Percentiles rank a stretch among this genome's conserved stretches.
Conservation (phyloP, 2,888 invertebrate species). For the Hyles lineata region DNA sequence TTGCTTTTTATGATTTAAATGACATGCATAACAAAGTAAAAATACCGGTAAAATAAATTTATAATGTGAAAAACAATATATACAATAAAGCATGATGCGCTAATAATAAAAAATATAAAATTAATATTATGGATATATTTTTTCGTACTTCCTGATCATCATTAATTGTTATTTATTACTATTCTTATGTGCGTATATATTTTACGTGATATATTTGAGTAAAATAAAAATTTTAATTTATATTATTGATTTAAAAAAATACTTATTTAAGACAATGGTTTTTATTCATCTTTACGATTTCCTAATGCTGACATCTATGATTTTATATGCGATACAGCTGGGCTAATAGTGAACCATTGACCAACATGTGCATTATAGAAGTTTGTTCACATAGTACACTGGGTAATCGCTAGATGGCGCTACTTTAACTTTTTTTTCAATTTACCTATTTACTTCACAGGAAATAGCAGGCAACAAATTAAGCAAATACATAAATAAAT, state of each 20-base stretch:
- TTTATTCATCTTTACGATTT: too few relatives aligned
- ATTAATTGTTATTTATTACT: too few relatives aligned
- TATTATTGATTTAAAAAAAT: too few relatives aligned
- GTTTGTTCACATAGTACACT: conserved; percentile 35
- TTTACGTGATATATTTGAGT: background rate
- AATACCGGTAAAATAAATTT: too few relatives aligned
- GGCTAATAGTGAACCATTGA: background rate
- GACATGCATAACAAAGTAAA: too few relatives aligned
- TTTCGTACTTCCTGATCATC: too few relatives aligned
- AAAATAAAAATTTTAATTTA: background rate
- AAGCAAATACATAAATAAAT: background rate
- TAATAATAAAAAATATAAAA: too few relatives aligned
- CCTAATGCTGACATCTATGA: conserved; percentile 10
- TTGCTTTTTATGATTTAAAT: background rate
- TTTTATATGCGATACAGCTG: background rate
- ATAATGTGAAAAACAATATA: too few relatives aligned
- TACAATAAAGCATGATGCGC: too few relatives aligned
- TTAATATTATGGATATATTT: too few relatives aligned
- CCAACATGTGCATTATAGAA: background rate
- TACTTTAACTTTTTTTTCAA: conserved; percentile 11
- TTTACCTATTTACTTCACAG: background rate
- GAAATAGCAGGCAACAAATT: background rate
- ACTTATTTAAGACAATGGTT: too few relatives aligned
- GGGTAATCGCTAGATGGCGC: conserved; percentile 42
- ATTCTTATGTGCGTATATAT: too few relatives aligned